phyloP scores from a whole-genome alignment of 1,140 invertebrate genomes.

The Brachionus plicatilis region DNA sequence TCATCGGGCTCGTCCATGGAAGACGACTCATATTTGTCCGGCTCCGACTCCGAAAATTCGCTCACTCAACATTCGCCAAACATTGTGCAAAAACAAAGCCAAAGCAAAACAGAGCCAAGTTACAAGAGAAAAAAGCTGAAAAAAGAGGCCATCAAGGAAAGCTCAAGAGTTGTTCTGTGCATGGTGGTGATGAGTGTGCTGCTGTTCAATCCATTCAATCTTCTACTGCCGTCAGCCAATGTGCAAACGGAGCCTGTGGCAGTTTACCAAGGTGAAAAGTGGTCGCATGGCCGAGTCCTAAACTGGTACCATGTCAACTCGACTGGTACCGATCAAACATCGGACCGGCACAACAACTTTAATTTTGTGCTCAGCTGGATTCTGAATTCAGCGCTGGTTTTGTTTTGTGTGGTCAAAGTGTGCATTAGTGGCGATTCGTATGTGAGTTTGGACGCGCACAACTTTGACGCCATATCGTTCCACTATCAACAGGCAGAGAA shows the following conservation, averaged over 20 bases:
- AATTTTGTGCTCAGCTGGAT: constrained; percentile 1
- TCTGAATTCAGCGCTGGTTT: neutral
- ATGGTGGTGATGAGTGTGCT: constrained; percentile 37
- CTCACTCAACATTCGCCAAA: neutral
- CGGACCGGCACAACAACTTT: neutral
- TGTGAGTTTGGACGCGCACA: neutral
- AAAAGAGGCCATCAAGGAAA: constrained; percentile 22
- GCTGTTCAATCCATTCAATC: constrained; percentile 19
- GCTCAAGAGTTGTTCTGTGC: constrained; percentile 17
- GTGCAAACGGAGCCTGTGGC: neutral
- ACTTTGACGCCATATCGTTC: neutral
- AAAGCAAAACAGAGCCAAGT: neutral
- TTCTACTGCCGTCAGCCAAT: neutral
- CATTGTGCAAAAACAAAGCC: neutral
- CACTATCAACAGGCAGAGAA: neutral
- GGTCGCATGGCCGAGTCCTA: neutral
- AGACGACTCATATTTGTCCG: neutral
- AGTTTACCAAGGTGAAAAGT: neutral
- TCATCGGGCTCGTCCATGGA: neutral
- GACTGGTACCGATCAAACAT: neutral
- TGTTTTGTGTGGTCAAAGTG: neutral
- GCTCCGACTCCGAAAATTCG: neutral
- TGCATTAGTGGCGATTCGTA: constrained; percentile 14
- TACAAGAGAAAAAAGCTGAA: neutral
- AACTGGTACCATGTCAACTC: neutral